Percentiles rank a stretch among this genome's conserved stretches.
Conservation (phyloP, 2,797 vertebrate species). For the Agapornis canus region DNA sequence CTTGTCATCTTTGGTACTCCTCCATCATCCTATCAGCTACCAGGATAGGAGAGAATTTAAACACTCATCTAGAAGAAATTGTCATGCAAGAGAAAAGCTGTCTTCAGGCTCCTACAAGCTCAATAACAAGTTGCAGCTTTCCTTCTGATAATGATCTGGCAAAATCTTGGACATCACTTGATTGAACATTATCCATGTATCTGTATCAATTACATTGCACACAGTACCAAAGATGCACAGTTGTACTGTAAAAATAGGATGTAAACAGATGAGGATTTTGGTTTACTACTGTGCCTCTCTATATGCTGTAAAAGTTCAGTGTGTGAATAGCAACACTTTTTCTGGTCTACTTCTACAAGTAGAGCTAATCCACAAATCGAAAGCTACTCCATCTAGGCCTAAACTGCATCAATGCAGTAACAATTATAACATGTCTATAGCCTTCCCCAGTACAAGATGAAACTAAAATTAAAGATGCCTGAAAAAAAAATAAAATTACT, state of each 20-base stretch:
- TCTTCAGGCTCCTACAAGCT: background rate
- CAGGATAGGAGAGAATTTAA: background rate
- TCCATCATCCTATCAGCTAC: background rate
- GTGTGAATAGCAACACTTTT: background rate
- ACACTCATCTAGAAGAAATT: background rate
- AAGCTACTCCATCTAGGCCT: background rate
- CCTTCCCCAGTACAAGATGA: background rate
- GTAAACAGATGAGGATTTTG: background rate
- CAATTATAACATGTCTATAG: background rate
- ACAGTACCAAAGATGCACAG: background rate
- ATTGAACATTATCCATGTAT: accelerated
- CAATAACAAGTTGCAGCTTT: background rate
- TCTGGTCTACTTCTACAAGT: background rate
- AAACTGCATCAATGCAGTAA: background rate
- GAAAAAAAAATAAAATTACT: background rate
- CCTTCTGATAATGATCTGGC: background rate
- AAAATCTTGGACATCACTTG: background rate
- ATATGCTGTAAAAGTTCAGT: background rate
- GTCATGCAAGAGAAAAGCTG: background rate
- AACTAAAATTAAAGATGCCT: background rate
- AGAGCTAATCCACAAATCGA: background rate
- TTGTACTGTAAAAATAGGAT: background rate
- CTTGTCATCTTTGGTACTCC: background rate
- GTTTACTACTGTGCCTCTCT: background rate
- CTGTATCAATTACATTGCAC: background rate